These are phyloP conservation scores for Colaptes auratus DNA, from an alignment of 2,113 vertebrate genomes.

Conservation along the genomic window DNA sequence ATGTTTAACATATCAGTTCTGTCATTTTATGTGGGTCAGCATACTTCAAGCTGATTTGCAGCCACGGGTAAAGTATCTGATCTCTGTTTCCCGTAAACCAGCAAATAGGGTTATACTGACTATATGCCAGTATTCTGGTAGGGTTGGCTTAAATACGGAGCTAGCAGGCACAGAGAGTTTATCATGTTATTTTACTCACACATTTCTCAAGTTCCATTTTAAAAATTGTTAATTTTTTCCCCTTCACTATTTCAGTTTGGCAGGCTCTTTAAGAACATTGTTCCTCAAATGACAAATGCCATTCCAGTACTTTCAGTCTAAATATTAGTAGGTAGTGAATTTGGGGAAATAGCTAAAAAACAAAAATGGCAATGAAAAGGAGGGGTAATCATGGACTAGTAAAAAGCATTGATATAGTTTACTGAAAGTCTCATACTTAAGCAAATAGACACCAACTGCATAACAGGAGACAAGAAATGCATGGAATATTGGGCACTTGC, in stretches of 20 bases:
- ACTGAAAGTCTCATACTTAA: neutral
- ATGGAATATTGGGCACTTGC: neutral
- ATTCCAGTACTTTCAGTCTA: neutral
- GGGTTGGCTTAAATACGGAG: slow-evolving; percentile 45
- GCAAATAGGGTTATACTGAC: slow-evolving; percentile 14
- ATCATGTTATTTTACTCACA: neutral
- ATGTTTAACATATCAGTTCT: neutral
- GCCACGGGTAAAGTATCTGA: neutral
- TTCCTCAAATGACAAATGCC: neutral
- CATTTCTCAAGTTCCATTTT: neutral
- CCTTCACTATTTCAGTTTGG: neutral
- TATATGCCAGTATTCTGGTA: neutral
- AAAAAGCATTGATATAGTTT: neutral
- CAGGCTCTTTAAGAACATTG: neutral
- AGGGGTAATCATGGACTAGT: neutral
- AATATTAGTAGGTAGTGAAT: neutral
- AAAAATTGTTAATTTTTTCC: neutral
- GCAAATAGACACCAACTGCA: neutral
- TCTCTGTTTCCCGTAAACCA: slow-evolving; percentile 23
- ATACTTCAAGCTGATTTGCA: slow-evolving; percentile 4
- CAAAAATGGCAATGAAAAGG: neutral
- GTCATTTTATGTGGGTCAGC: neutral
- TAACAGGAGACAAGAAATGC: neutral
- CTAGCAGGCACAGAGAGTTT: neutral
- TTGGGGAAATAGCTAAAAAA: neutral